Percentiles rank a stretch among this genome's conserved stretches.
phyloP scores from a whole-genome alignment of 2,797 vertebrate genomes.

The Gadopsis bispinosus region DNA sequence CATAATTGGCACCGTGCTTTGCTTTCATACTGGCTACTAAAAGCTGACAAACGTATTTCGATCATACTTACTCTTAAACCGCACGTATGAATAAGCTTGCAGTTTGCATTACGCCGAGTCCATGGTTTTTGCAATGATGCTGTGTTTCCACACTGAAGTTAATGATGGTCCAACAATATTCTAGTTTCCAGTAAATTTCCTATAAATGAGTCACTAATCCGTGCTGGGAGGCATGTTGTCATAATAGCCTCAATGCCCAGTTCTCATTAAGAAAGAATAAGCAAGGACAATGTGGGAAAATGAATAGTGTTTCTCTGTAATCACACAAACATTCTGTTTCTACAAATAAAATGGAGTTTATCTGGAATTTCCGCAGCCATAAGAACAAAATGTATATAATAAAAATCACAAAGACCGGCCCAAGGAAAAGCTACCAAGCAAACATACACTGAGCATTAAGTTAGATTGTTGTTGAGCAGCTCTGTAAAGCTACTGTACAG shows the following conservation, averaged over 20 bases:
- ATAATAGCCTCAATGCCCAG: background rate
- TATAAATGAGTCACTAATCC: slow-evolving; percentile 52
- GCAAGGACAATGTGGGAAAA: slow-evolving; percentile 1
- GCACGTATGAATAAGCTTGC: background rate
- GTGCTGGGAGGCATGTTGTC: slow-evolving; percentile 24
- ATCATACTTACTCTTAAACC: background rate
- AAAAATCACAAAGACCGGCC: slow-evolving; percentile 4
- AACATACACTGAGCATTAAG: background rate
- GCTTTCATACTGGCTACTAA: background rate
- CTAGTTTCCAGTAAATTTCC: slow-evolving; percentile 56
- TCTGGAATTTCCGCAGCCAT: background rate
- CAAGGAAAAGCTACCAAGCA: background rate
- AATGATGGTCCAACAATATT: slow-evolving; percentile 33
- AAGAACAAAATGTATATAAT: background rate
- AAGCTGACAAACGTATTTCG: background rate
- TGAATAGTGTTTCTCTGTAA: background rate
- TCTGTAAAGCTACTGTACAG: background rate
- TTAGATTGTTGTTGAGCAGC: background rate
- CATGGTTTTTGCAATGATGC: slow-evolving; percentile 10
- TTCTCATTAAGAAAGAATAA: slow-evolving; percentile 7
- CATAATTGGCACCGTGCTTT: background rate
- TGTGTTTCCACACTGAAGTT: slow-evolving; percentile 38
- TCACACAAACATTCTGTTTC: background rate
- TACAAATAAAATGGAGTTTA: background rate
- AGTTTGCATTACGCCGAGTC: slow-evolving; percentile 2